phyloP scores from a whole-genome alignment of 2,113 vertebrate species.

The Ptyas mucosa region DNA sequence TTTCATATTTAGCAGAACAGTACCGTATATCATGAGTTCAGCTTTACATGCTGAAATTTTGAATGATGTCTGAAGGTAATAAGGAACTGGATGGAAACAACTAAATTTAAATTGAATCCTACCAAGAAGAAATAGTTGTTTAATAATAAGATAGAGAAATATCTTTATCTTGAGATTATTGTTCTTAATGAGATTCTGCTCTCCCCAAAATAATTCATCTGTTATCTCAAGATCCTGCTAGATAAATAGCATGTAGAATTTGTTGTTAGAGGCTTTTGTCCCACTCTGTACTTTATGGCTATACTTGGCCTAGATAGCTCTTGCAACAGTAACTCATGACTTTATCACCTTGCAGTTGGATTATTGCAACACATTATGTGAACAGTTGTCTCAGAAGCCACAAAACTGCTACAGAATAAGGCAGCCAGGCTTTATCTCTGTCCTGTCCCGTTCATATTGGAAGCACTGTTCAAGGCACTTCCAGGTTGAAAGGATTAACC shows the following conservation, averaged over 20 bases:
- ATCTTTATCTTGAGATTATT: not conserved
- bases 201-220: not conserved
- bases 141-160: not conserved
- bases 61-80: not conserved
- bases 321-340: not conserved
- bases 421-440: not conserved
- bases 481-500: not conserved
- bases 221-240: not conserved
- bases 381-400: not conserved
- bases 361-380: not conserved
- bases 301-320: not conserved
- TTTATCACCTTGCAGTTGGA: not conserved
- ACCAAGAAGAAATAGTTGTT: not conserved
- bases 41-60: not conserved
- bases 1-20: not conserved
- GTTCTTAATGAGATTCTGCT: not conserved
- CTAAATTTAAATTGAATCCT: not conserved
- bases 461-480: not conserved
- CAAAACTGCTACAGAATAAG: not conserved
- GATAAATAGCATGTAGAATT: not conserved
- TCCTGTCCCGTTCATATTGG: not conserved
- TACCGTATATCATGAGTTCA: not conserved
- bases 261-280: not conserved
- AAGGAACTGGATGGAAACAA: not conserved
- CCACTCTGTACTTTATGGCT: not conserved